Conservation (phyloP, 2,888 invertebrate genomes). For the Morpho helenor region DNA sequence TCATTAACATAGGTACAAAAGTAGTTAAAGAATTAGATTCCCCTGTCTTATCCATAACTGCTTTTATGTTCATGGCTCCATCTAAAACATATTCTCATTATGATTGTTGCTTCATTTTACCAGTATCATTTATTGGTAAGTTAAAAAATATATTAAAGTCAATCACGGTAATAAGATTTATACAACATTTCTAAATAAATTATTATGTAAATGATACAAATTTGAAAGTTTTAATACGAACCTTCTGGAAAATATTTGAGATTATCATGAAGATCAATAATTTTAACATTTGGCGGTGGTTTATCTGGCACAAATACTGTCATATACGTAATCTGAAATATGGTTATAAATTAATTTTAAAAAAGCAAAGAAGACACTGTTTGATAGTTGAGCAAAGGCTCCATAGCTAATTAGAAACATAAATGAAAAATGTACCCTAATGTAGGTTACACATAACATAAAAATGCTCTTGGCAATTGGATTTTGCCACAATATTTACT, state of each 20-base stretch:
- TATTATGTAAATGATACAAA: too few species aligned
- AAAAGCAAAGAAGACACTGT: too few species aligned
- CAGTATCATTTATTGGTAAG: not conserved
- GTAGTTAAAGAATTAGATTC: not conserved
- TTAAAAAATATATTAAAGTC: not conserved
- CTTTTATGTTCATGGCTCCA: slow-evolving; percentile 2
- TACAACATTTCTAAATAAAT: too few species aligned
- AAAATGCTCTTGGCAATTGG: too few species aligned
- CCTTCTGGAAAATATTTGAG: slow-evolving; percentile 2
- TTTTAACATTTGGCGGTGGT: slow-evolving; percentile 4
- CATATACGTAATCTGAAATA: slow-evolving; percentile 12
- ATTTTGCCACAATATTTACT: too few species aligned
- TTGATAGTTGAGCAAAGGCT: too few species aligned
- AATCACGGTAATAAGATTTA: too few species aligned
- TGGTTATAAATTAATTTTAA: not conserved
- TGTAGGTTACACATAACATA: too few species aligned
- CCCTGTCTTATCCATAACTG: slow-evolving; percentile 11
- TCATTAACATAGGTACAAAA: slow-evolving; percentile 1
- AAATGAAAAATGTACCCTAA: too few species aligned
- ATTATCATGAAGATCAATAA: slow-evolving; percentile 7
- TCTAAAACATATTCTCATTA: slow-evolving; percentile 5
- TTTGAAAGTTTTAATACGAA: not conserved
- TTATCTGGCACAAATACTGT: slow-evolving; percentile 3
- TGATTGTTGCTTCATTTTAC: not conserved
- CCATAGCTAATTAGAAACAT: too few species aligned